These are phyloP conservation scores for Arvicanthis niloticus DNA, from an alignment of 2,113 vertebrate genomes.

Conservation along the genomic window DNA sequence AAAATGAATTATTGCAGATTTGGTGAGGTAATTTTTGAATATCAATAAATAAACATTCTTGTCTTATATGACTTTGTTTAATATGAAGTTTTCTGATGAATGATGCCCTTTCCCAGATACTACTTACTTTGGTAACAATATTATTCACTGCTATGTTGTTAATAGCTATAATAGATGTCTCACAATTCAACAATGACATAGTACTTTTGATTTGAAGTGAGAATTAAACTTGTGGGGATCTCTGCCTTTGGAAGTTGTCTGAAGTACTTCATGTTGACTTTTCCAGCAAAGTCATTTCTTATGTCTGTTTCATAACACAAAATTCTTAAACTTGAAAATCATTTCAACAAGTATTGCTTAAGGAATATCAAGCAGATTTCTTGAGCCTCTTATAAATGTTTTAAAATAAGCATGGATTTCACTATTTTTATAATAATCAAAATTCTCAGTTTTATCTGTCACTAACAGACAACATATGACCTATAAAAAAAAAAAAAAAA, in stretches of 20 bases:
- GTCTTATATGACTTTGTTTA: not conserved
- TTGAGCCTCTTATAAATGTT: not conserved
- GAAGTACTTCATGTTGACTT: not conserved
- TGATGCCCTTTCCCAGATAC: not conserved
- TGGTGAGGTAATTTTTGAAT: not conserved
- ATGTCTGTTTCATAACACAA: not conserved
- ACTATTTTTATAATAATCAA: not conserved
- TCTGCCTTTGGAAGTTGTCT: not conserved
- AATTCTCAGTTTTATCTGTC: rapidly evolving
- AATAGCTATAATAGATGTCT: not conserved
- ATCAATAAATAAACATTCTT: not conserved
- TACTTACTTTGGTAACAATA: not conserved
- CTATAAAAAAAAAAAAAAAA: not conserved
- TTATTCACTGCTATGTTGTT: not conserved
- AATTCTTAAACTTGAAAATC: not conserved
- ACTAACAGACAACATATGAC: not conserved
- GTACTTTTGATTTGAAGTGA: not conserved
- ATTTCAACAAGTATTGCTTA: not conserved
- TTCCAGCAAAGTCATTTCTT: not conserved
- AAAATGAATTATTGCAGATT: not conserved
- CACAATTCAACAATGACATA: not conserved
- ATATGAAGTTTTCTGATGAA: not conserved
- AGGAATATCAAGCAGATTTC: not conserved
- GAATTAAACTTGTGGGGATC: not conserved
- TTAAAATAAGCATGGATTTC: not conserved